Conservation (phyloP, 2,888 invertebrate genomes). For the Leptura quadrifasciata region DNA sequence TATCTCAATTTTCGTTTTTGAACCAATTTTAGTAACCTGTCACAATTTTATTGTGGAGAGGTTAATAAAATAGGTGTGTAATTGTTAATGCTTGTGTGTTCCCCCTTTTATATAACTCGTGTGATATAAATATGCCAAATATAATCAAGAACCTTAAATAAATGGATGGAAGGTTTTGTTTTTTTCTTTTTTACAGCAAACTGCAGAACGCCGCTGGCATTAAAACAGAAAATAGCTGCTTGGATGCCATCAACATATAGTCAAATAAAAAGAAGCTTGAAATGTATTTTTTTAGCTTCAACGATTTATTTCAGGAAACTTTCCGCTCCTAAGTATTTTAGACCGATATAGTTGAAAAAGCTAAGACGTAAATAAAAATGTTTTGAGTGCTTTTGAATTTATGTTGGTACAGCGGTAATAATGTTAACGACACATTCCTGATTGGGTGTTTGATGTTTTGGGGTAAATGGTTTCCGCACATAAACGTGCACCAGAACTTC, state of each 20-base stretch:
- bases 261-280: neutral
- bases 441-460: slow-evolving; percentile 26
- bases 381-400: slow-evolving; percentile 24
- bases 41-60: too few species aligned
- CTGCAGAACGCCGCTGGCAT: neutral
- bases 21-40: too few species aligned
- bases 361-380: slow-evolving; percentile 10
- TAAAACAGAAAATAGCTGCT: neutral
- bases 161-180: too few species aligned
- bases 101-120: too few species aligned
- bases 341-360: neutral
- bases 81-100: too few species aligned
- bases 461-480: slow-evolving; percentile 15
- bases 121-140: too few species aligned
- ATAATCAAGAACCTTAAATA: too few species aligned
- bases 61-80: too few species aligned
- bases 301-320: neutral
- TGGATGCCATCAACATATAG: neutral
- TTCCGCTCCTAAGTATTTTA: neutral
- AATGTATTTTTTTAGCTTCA: neutral
- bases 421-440: slow-evolving; percentile 27
- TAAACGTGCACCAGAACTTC: slow-evolving; percentile 14
- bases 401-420: slow-evolving; percentile 11
- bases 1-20: too few species aligned
- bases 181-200: neutral